Base-by-base conservation (phyloP, 2,113 vertebrate genomes). In the Ursus arctos region DNA sequence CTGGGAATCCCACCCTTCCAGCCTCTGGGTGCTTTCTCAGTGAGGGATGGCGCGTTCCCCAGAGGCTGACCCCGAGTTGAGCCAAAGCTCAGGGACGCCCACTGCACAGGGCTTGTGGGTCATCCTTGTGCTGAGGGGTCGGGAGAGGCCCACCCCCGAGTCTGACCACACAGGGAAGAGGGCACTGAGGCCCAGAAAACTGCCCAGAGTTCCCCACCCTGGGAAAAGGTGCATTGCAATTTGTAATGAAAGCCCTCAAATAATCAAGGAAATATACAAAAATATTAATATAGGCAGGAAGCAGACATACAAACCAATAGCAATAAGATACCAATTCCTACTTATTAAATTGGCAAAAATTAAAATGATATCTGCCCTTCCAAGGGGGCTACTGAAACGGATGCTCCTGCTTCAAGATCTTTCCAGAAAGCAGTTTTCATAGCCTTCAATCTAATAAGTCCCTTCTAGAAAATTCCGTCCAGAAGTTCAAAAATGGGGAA, bases 331-430 rank as follows among this genome's bases (percentile, higher is more conserved):
- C n/a, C n/a, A 43, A 7, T 1, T 7, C 26, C 76, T 69, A 5
- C 47, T 61, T 3, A 6, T 33, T 22, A 21, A 6, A 36, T 4
- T 0, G 18, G n/a, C n/a, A 15, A 43, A 55, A 5, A 19, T 11
- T 14, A 33, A 15, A 33, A 12, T 1, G 77, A 43, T 13, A 7
- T 26, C 7, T 3, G 19, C 1, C 8, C 18, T 33, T 18, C 53
- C 24, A 13, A 11, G 6, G 24, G 4, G 21, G 24, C 11, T 0
- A 13, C n/a, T 1, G 61, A 33, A 24, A 18, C 0, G 5, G 43
- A 26, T 6, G 11, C 10, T 21, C 57, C 10, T 10, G 16, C 13
- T n/a, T 2, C 1, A 1, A 47, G 71, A 28, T 14, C 77, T 22
- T 31, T 49, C 65, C 36, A 16, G 79, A 82, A 57, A n/a, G 63